Percentiles rank a stretch among this genome's conserved stretches.
Conservation (phyloP, 2,113 vertebrate genomes). For the Pollachius pollachius region DNA sequence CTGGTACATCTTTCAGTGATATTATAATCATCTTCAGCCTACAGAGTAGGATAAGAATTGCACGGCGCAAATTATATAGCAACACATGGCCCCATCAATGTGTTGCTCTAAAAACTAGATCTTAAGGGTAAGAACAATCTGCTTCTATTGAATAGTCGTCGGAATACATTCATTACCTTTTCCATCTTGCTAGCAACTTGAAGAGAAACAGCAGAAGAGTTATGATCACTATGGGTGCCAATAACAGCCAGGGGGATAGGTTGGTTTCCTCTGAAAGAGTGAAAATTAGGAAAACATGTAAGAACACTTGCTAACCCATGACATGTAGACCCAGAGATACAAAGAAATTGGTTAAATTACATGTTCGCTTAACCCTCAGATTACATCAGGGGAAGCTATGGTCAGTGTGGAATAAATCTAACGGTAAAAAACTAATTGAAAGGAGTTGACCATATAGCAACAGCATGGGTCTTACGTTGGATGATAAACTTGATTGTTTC, state of each 20-base stretch:
- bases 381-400: no score
- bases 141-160: not conserved
- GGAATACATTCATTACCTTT: not conserved
- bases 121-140: not conserved
- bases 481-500: conserved; percentile 39
- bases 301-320: no score
- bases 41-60: not conserved
- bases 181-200: not conserved
- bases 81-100: not conserved
- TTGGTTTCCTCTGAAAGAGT: not conserved
- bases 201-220: not conserved
- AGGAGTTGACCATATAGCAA: no score
- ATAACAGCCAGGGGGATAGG: not conserved
- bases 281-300: no score
- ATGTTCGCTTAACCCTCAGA: no score
- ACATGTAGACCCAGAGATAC: no score
- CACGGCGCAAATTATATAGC: not conserved
- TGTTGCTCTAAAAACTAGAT: not conserved
- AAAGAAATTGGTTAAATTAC: no score
- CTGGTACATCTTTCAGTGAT: conserved; percentile 60
- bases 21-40: conserved; percentile 45
- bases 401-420: no score
- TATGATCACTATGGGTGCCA: not conserved
- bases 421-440: no score
- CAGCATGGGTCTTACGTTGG: conserved; percentile 37